Base-by-base conservation (phyloP, 2,888 invertebrate genomes). In the Eretmocerus hayati region DNA sequence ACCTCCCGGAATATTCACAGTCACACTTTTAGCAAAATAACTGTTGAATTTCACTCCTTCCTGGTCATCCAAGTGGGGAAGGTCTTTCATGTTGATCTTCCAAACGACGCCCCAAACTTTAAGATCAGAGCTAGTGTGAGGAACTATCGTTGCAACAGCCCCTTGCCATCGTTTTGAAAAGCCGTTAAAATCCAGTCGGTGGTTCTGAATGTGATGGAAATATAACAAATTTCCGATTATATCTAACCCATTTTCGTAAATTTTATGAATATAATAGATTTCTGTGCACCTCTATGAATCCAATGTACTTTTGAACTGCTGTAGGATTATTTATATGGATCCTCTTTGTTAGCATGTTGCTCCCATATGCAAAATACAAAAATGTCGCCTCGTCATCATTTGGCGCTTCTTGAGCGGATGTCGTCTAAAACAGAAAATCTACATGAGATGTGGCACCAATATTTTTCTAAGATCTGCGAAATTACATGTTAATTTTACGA, bases 301-400 rank as follows among this genome's bases (percentile, higher is more conserved):
- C 93, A 42, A 82, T 78, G 22, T 81, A 81, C 58, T 80, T 75
- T 61, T 85, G 79, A 45, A 77, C 72, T 3, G 89, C 88, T 26
- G 83, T 80, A 22, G 89, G 86, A 72, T 89, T 91, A 60, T 85
- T 83, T 20, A 90, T 79, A 56, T 79, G 87, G 57, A 94, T 85
- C 60, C 93, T 76, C 66, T 83, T 81, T 9, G 81, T 75, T 39
- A 90, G 74, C 67, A 93, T 77, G 72, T 94, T 94, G 68, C 93
- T 93, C 2, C 92, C 93, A 66, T 86, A 94, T 0, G 87, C 90
- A 72, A 91, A 94, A 70, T 94, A 94, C 31, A 85, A 71, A 66
- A 90, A 90, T 26, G 77, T 75, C n/a, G n/a, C n/a, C n/a, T n/a
- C n/a, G n/a, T n/a, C n/a, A n/a, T n/a, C n/a, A n/a, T n/a, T n/a